These are phyloP conservation scores for Microplitis deprimator DNA, from an alignment of 2,888 invertebrate genomes.

Conservation along the genomic window DNA sequence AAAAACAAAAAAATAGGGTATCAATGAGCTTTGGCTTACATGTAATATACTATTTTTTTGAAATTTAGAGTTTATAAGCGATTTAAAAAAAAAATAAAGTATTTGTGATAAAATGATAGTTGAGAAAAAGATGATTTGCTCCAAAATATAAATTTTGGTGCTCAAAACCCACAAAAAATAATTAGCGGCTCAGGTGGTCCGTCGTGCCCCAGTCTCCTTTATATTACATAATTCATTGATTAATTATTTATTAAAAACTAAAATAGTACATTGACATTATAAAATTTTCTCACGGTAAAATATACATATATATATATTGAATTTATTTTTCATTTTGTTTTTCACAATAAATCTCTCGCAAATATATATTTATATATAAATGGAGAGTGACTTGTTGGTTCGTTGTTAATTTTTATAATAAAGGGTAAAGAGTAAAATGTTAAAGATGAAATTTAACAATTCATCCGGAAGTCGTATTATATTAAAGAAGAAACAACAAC, in stretches of 20 bases:
- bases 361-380: not conserved
- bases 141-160: too few relatives aligned
- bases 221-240: too few relatives aligned
- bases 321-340: not conserved
- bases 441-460: not conserved
- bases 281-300: not conserved
- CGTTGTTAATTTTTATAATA: not conserved
- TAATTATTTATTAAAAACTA: not conserved
- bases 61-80: too few relatives aligned
- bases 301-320: not conserved
- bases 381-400: slow-evolving; percentile 1
- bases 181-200: too few relatives aligned
- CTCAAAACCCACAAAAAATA: too few relatives aligned
- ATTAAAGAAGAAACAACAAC: not conserved
- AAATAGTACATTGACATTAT: not conserved
- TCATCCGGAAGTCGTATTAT: not conserved
- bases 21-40: too few relatives aligned
- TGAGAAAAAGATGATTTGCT: too few relatives aligned
- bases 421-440: not conserved
- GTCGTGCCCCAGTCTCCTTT: too few relatives aligned
- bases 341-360: not conserved
- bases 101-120: too few relatives aligned
- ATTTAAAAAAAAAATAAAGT: too few relatives aligned
- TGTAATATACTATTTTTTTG: too few relatives aligned
- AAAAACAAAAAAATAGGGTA: too few relatives aligned